Base-by-base conservation (phyloP, 2,888 invertebrate species). In the Boloria selene region DNA sequence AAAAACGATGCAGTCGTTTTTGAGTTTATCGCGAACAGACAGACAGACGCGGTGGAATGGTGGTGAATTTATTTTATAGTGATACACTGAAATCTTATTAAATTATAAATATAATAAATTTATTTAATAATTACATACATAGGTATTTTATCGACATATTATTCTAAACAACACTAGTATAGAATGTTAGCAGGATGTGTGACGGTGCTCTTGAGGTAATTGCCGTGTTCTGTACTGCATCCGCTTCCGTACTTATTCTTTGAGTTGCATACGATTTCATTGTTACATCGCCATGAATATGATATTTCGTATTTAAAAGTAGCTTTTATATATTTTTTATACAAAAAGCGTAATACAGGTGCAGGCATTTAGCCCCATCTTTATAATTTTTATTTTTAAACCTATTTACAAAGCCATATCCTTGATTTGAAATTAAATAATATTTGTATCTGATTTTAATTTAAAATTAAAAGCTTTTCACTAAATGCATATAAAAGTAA, bases 161-260 rank as follows among this genome's bases (percentile, higher is more conserved):
- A n/a, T 13, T 1, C 44, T 22, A 45, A 56, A 1, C 56, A 72
- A 78, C 77, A 72, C 87, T 86, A 80, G 14, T 67, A 68, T 76
- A 66, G 73, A 78, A 83, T 81, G 84, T 80, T 79, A 82, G 82
- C 79, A 80, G 83, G 84, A 87, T 80, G 83, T 86, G 83, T 87
- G 89, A 85, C 84, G 82, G 76, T 71, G 77, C 83, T 83, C 85
- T 87, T 82, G 82, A 86, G 87, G 88, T 88, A 88, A 89, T 89
- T 88, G 89, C 84, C 80, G 86, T 81, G 82, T 88, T 88, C 84
- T 85, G 82, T 76, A 74, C 73, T 81, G 80, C 81, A 79, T 74
- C 76, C 75, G 72, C 72, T 75, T 67, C 71, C 69, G 77, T 73
- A 69, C 77, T 73, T 76, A 83, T 80, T 82, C 81, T 77, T 58